phyloP scores from a whole-genome alignment of 2,797 vertebrate species.

The Chelonia mydas region DNA sequence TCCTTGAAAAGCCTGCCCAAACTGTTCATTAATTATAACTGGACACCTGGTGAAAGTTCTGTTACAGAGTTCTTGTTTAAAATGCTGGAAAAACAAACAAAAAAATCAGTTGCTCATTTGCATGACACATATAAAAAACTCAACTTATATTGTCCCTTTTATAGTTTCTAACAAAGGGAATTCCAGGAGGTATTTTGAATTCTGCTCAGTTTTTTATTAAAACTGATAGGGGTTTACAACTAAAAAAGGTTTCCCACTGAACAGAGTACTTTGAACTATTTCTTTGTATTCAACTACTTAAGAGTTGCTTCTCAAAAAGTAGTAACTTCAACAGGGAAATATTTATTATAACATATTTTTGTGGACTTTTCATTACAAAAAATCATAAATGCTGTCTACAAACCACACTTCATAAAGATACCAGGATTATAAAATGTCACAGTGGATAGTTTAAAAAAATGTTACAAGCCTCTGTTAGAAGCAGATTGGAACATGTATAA shows the following conservation, averaged over 20 bases:
- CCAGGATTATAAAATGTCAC: neutral
- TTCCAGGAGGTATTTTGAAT: neutral
- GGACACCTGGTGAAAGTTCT: neutral
- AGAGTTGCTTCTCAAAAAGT: neutral
- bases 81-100: accelerated
- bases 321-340: neutral
- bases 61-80: neutral
- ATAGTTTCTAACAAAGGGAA: neutral
- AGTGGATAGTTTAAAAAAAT: neutral
- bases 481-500: neutral
- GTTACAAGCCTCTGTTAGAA: neutral
- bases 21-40: neutral
- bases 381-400: neutral
- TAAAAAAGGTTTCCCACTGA: neutral
- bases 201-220: neutral
- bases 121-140: neutral
- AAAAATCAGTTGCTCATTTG: neutral
- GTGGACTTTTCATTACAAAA: neutral
- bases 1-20: neutral
- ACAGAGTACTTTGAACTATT: neutral
- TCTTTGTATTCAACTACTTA: neutral
- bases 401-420: neutral
- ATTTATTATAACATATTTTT: neutral
- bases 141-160: neutral
- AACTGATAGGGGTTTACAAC: too few relatives aligned